Evolutionary conservation across 2,888 invertebrate genomes (phyloP).

Genomic region (Taenaris catops): DNA sequence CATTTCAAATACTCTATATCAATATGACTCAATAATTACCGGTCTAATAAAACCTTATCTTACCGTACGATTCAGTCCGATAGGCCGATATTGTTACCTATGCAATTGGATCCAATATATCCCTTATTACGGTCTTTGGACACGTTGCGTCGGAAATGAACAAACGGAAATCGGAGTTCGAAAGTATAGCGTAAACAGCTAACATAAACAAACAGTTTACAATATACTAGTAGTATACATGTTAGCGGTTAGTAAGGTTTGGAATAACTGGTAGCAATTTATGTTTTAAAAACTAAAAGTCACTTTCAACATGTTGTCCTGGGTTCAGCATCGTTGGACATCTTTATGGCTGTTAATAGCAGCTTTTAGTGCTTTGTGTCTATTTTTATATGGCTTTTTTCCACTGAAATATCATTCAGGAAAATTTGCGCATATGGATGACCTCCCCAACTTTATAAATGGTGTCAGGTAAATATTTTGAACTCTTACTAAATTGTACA

Average conservation of each 20-base stretch:
- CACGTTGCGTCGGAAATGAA: slow-evolving; percentile 16
- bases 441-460: slow-evolving; percentile 76
- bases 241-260: too few relatives aligned
- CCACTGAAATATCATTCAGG: slow-evolving; percentile 77
- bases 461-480: slow-evolving; percentile 59
- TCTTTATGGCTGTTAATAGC: slow-evolving; percentile 56
- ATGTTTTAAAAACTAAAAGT: neutral
- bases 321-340: slow-evolving; percentile 66
- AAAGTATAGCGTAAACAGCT: neutral
- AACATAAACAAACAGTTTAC: slow-evolving; percentile 4
- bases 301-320: slow-evolving; percentile 44
- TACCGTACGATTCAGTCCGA: slow-evolving; percentile 12
- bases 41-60: slow-evolving; percentile 15
- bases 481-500: slow-evolving; percentile 12
- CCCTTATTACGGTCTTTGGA: slow-evolving; percentile 10
- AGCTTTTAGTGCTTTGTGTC: slow-evolving; percentile 50
- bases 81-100: slow-evolving; percentile 21
- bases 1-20: too few relatives aligned
- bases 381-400: slow-evolving; percentile 82
- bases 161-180: slow-evolving; percentile 6
- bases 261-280: too few relatives aligned
- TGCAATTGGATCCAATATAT: slow-evolving; percentile 13
- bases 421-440: slow-evolving; percentile 62
- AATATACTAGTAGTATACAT: too few relatives aligned
- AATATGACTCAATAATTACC: too few relatives aligned